phyloP scores from a whole-genome alignment of 92 coral and sea anemone species.

The Heteractis magnifica region DNA sequence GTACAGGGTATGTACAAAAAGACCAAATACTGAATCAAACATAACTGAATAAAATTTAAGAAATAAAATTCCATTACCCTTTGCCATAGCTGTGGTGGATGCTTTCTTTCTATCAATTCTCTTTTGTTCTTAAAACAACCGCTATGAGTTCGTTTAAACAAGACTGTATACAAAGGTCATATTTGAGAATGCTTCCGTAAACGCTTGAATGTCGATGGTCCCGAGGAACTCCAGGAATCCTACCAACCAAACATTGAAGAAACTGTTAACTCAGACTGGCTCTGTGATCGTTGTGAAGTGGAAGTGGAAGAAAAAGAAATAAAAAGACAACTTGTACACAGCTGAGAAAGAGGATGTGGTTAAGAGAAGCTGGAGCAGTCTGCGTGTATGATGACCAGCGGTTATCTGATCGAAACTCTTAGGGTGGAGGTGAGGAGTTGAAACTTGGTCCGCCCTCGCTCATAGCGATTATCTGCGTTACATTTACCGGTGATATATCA shows the following conservation, averaged over 20 bases:
- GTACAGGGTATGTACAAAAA: no score
- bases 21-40: neutral
- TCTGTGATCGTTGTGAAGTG: neutral
- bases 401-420: neutral
- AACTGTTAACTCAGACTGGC: neutral
- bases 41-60: neutral
- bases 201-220: constrained; percentile 19
- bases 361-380: neutral
- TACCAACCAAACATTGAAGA: constrained; percentile 5
- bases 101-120: neutral
- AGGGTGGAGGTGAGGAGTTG: neutral
- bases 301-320: neutral
- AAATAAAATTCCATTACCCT: neutral
- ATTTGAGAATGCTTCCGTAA: constrained; percentile 7
- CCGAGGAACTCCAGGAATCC: constrained; percentile 6
- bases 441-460: no score
- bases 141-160: neutral
- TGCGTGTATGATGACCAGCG: neutral
- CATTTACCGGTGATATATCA: no score
- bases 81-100: constrained; percentile 13
- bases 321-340: constrained; percentile 15
- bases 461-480: no score
- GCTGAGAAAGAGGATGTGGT: constrained; percentile 35
- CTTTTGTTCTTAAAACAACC: neutral
- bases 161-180: constrained; percentile 19